These are phyloP conservation scores for Drosophila nannoptera DNA, from an alignment of 1,140 invertebrate genomes.

Conservation along the genomic window DNA sequence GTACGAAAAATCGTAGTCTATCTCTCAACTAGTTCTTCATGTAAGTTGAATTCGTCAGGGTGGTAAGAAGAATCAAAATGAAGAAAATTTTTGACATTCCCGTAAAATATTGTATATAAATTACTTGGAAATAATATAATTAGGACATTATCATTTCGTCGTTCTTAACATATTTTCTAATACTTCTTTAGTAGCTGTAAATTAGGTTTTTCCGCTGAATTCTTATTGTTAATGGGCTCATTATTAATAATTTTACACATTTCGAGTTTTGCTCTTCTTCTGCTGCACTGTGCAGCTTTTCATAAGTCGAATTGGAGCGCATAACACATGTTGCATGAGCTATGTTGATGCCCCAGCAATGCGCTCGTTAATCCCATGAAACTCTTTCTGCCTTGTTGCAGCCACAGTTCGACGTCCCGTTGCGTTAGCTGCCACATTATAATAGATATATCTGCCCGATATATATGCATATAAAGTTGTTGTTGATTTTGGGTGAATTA, in stretches of 20 bases:
- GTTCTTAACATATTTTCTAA: too few species aligned
- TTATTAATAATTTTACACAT: background rate
- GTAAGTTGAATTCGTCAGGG: too few species aligned
- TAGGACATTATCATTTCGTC: too few species aligned
- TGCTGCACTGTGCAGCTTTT: background rate
- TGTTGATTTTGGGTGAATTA: constrained; percentile 32
- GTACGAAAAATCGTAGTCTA: too few species aligned
- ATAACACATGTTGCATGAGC: constrained; percentile 9
- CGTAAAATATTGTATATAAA: too few species aligned
- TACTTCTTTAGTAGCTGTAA: too few species aligned
- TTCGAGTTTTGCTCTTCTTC: background rate
- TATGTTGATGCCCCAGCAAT: background rate
- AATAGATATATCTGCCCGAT: constrained; percentile 10
- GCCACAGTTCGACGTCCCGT: constrained; percentile 22
- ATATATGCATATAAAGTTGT: constrained; percentile 2
- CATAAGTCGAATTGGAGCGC: constrained; percentile 3
- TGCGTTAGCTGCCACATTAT: constrained; percentile 11
- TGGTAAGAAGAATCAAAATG: too few species aligned
- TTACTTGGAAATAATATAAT: too few species aligned
- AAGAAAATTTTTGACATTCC: too few species aligned
- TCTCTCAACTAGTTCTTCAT: too few species aligned
- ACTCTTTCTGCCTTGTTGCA: constrained; percentile 22
- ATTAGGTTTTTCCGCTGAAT: too few species aligned
- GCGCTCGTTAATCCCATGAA: constrained; percentile 8
- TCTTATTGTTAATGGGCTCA: too few species aligned